Base-by-base conservation (phyloP, 2,797 vertebrate genomes). In the Xenentodon cancila region DNA sequence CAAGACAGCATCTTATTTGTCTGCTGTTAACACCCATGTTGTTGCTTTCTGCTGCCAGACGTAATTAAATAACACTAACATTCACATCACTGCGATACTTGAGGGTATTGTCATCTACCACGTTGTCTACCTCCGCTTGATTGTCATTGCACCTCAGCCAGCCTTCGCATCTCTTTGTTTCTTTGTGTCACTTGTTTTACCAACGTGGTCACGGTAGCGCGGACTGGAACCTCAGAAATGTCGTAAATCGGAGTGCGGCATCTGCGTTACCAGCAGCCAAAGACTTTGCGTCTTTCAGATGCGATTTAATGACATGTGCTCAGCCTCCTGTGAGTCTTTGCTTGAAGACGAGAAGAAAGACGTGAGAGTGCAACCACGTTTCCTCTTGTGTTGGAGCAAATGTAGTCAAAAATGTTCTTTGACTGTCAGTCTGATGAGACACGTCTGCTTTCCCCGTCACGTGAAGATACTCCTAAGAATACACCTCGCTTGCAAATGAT, bases 61-160 rank as follows among this genome's bases (percentile, higher is more conserved):
- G 55, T 54, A 51, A 59, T 57, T 45, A 45, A 20, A 20, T 53
- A 4, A 19, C 12, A 22, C 45, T 51, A 20, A 6, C n/a, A 19
- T 52, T 30, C 50, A 64, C 32, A 32, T 68, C 21, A 0, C 13
- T 1, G 2, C 51, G 48, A 34, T 50, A n/a, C 22, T 48, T 17
- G 13, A 44, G 52, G 5, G 53, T 34, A 6, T 53, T 69, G 43
- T 17, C 19, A 32, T 63, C 60, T 68, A 51, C 65, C 53, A 57
- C 68, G 13, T 59, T 22, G 9, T 27, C 55, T n/a, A 30, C 49
- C 37, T 64, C 32, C 56, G 34, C 40, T 53, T 45, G 49, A 60
- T 53, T 62, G 49, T 49, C 45, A 47, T 56, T 56, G 50, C 75
- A 55, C 71, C 58, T 60, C 61, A 21, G 11, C 40, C 58, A 21